Percentiles rank a stretch among this genome's conserved stretches.
Evolutionary conservation across 2,113 vertebrate species (phyloP).

Genomic region (Marmota monax): DNA sequence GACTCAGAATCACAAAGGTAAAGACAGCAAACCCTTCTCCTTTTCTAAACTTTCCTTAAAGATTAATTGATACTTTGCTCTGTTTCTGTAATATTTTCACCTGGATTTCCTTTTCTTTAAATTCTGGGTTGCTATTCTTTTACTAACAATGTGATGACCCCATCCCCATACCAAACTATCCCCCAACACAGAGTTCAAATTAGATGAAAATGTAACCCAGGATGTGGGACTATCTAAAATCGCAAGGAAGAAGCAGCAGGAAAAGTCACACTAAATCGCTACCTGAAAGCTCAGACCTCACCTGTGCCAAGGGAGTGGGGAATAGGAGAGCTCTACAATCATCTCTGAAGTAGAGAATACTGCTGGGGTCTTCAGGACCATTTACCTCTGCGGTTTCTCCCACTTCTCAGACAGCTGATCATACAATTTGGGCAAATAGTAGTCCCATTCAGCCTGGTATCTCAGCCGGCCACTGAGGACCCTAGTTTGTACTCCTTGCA

Average conservation of each 20-base stretch:
- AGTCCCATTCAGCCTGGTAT: conserved; percentile 97
- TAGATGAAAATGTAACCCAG: conserved; percentile 16
- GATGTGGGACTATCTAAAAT: background rate
- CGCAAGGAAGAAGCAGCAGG: background rate
- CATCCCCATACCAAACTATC: background rate
- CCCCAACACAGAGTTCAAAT: background rate
- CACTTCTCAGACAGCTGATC: conserved; percentile 95
- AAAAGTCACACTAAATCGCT: background rate
- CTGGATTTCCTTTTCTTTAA: background rate
- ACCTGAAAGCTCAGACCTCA: background rate
- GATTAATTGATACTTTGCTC: background rate
- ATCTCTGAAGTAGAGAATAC: background rate
- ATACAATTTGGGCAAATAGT: conserved; percentile 95
- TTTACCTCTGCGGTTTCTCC: background rate
- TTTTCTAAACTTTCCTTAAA: background rate
- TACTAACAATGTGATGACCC: conserved; percentile 3
- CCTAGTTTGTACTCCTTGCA: conserved; percentile 93
- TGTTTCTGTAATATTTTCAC: background rate
- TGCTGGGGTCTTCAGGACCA: background rate
- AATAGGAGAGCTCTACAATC: background rate
- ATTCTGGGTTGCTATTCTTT: background rate
- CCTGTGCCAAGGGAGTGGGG: rapidly evolving
- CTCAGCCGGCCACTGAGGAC: conserved; percentile 89
- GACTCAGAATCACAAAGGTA: too few species aligned
- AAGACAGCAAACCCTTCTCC: too few species aligned